Evolutionary conservation across 1,140 invertebrate genomes (phyloP).

Genomic region (Pseudomyrmex sp.): DNA sequence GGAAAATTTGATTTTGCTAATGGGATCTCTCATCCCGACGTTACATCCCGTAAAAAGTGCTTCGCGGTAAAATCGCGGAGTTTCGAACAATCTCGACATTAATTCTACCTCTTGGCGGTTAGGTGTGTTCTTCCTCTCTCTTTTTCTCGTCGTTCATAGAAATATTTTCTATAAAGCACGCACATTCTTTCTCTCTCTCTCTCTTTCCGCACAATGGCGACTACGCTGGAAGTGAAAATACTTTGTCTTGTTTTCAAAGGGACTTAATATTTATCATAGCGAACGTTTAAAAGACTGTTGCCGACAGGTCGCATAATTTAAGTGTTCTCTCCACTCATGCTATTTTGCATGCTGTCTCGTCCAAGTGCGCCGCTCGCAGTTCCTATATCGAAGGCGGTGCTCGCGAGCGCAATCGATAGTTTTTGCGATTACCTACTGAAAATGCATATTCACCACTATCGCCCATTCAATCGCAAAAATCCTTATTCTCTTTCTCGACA

Average conservation of each 20-base stretch:
- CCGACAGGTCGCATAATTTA: constrained; percentile 70
- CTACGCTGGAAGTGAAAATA: constrained; percentile 55
- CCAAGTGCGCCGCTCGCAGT: constrained; percentile 20
- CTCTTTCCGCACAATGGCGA: constrained; percentile 17
- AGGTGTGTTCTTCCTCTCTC: background rate
- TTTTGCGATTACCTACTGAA: constrained; percentile 38
- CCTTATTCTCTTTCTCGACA: background rate
- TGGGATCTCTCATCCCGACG: constrained; percentile 46
- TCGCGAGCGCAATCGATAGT: constrained; percentile 22
- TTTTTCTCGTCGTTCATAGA: constrained; percentile 22
- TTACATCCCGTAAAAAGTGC: constrained; percentile 47
- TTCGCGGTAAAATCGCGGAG: constrained; percentile 36
- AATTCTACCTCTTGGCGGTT: constrained; percentile 38
- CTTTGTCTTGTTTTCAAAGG: constrained; percentile 63
- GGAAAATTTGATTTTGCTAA: constrained; percentile 59
- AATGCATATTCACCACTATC: constrained; percentile 52
- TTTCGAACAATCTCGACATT: constrained; percentile 50
- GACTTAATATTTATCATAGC: constrained; percentile 63
- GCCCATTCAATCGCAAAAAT: background rate
- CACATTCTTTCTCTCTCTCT: background rate
- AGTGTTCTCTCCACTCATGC: constrained; percentile 60
- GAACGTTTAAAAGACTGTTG: constrained; percentile 63
- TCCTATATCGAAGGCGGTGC: constrained; percentile 39
- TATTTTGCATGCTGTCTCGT: constrained; percentile 69
- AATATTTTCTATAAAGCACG: constrained; percentile 57